These are phyloP conservation scores for Pachycephala philippinensis DNA, from an alignment of 2,113 vertebrate species.

Conservation along the genomic window DNA sequence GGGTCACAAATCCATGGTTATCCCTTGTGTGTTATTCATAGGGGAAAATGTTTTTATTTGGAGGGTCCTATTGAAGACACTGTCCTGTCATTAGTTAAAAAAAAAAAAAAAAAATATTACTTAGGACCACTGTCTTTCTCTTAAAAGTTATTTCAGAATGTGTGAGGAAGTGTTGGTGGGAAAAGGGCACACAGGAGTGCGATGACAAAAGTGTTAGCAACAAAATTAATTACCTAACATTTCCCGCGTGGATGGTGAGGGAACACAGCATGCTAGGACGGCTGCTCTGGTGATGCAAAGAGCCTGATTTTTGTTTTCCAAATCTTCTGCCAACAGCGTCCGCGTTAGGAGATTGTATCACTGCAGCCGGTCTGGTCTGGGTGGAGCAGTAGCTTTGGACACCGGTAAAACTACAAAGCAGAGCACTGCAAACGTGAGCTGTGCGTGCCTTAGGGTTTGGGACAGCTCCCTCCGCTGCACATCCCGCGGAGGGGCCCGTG, in stretches of 20 bases:
- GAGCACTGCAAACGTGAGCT: fast-evolving
- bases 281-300: neutral
- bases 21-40: fast-evolving
- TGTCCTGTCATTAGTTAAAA: neutral
- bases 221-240: neutral
- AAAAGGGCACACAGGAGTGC: neutral
- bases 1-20: neutral
- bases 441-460: fast-evolving
- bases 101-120: neutral
- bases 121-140: neutral
- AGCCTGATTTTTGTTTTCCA: neutral
- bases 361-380: fast-evolving
- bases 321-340: neutral
- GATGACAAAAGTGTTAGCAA: neutral
- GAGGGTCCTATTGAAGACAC: neutral
- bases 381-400: neutral
- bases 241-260: neutral
- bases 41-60: neutral
- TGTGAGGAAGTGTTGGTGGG: neutral
- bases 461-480: neutral
- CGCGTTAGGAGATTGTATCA: neutral
- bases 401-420: neutral
- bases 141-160: neutral
- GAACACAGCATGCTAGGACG: neutral
- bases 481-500: no score